A percentile compares a stretch with the other conserved stretches of the same genome.
Conservation (phyloP, 2,113 vertebrate genomes). For the Menidia beryllina region DNA sequence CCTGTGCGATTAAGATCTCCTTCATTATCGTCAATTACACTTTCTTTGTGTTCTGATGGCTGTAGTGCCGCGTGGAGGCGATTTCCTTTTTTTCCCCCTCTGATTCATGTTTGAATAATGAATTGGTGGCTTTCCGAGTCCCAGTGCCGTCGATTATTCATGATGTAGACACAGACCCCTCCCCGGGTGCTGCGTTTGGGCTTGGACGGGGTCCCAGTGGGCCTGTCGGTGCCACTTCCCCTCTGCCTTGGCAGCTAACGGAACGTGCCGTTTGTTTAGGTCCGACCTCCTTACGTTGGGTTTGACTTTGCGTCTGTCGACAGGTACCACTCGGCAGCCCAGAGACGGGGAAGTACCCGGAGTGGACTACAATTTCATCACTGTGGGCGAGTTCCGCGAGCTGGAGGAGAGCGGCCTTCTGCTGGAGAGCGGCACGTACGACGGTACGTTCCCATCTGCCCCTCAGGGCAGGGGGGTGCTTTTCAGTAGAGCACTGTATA, state of each 20-base stretch:
- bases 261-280: slow-evolving; percentile 11
- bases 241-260: not conserved
- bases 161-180: slow-evolving; percentile 59
- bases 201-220: slow-evolving; percentile 42
- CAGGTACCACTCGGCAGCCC: slow-evolving; percentile 97
- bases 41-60: slow-evolving; percentile 35
- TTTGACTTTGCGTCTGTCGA: slow-evolving; percentile 52
- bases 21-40: slow-evolving; percentile 40
- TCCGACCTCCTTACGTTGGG: slow-evolving; percentile 9
- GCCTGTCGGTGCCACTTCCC: slow-evolving; percentile 32
- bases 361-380: slow-evolving; percentile 99
- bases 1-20: slow-evolving; percentile 46
- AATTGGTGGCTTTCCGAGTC: slow-evolving; percentile 40
- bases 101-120: slow-evolving; percentile 59
- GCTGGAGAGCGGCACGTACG: slow-evolving; percentile 97
- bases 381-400: slow-evolving; percentile 92
- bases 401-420: slow-evolving; percentile 96
- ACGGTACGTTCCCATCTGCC: slow-evolving; percentile 83
- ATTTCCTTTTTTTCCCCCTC: not conserved
- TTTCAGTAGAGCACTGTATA: too few relatives aligned
- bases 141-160: slow-evolving; percentile 63
- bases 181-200: slow-evolving; percentile 44
- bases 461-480: not conserved
- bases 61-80: slow-evolving; percentile 22
- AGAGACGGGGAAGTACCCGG: slow-evolving; percentile 97